These are phyloP conservation scores for Heteractis magnifica DNA, from an alignment of 92 coral and sea anemone species.

Conservation along the genomic window DNA sequence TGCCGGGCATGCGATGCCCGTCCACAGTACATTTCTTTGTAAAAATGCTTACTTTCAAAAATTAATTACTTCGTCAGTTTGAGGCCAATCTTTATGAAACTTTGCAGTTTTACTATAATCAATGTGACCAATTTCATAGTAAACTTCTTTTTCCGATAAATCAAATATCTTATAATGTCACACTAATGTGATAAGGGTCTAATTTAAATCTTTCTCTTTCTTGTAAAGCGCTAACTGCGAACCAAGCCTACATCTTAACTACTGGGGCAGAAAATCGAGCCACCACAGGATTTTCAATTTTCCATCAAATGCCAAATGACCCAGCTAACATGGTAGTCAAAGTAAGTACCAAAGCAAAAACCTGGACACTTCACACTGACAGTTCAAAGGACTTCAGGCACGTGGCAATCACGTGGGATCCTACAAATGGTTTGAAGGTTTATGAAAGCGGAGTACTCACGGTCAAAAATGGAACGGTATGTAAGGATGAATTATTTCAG, in stretches of 20 bases:
- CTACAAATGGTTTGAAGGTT: constrained; percentile 24
- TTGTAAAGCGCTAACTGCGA: neutral
- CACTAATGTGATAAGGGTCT: too few species aligned
- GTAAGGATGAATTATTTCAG: neutral
- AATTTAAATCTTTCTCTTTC: neutral
- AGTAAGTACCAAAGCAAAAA: constrained; percentile 12
- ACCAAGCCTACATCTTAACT: constrained; percentile 31
- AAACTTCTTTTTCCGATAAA: too few species aligned
- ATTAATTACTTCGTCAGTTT: too few species aligned
- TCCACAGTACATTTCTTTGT: too few species aligned
- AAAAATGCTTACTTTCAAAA: too few species aligned
- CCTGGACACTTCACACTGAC: neutral
- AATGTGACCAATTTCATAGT: too few species aligned
- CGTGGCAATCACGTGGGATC: constrained; percentile 49
- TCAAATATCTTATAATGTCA: too few species aligned
- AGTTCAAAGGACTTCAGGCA: constrained; percentile 14
- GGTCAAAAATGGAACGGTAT: neutral
- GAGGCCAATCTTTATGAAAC: too few species aligned
- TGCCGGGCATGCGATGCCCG: too few species aligned
- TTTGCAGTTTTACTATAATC: too few species aligned
- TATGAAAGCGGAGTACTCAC: constrained; percentile 26
- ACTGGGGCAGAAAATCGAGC: constrained; percentile 33
- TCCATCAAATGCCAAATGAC: neutral
- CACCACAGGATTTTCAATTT: constrained; percentile 42
- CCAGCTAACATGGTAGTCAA: neutral